Evolutionary conservation across 2,113 vertebrate genomes (phyloP).

Genomic region (Seriola rivoliana): DNA sequence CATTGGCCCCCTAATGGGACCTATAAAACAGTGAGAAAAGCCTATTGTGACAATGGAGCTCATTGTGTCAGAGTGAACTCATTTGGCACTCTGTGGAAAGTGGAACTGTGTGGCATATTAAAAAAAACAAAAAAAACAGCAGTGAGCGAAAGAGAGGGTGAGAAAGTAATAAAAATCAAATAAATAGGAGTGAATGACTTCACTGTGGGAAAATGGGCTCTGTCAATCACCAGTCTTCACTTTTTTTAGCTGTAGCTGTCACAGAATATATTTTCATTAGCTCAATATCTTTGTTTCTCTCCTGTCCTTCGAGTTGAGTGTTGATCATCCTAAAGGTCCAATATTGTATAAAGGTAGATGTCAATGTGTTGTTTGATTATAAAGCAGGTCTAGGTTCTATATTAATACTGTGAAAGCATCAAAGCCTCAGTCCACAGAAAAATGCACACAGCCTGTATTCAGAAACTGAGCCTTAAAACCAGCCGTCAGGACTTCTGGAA

Average conservation of each 20-base stretch:
- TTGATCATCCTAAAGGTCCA: not conserved
- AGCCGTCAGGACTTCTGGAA: too few species aligned
- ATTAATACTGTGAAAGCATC: too few species aligned
- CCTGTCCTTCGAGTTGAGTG: not conserved
- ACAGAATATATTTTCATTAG: conserved; percentile 31
- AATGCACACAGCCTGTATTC: too few species aligned
- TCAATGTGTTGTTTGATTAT: too few species aligned
- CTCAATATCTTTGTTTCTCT: conserved; percentile 10
- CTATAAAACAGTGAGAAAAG: conserved; percentile 78
- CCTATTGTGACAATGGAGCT: conserved; percentile 71
- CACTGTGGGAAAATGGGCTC: conserved; percentile 56
- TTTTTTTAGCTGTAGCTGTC: conserved; percentile 35
- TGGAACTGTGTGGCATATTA: conserved; percentile 59
- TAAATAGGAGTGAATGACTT: conserved; percentile 69
- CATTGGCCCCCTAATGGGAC: conserved; percentile 72
- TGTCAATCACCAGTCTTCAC: conserved; percentile 60
- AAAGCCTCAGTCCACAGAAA: too few species aligned
- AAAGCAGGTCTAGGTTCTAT: too few species aligned
- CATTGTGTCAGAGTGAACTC: conserved; percentile 73
- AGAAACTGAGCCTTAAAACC: too few species aligned
- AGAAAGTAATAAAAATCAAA: conserved; percentile 68
- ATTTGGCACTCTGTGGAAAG: conserved; percentile 66
- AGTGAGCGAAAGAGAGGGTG: conserved; percentile 38
- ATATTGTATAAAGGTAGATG: too few species aligned
- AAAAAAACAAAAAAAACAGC: conserved; percentile 50